phyloP scores from a whole-genome alignment of 2,888 invertebrate genomes.

The Actias luna region DNA sequence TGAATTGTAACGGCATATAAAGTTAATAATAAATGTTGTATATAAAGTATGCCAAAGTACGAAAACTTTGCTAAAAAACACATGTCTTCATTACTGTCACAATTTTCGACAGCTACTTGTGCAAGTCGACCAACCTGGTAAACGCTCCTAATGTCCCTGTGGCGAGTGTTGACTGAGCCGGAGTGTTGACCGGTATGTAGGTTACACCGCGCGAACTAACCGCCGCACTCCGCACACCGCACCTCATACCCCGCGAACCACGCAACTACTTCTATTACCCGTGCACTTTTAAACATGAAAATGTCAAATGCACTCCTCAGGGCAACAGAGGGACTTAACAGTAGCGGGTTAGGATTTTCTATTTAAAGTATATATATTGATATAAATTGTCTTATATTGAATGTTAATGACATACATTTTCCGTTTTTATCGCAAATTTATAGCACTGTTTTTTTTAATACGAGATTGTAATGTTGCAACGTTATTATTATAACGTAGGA shows the following conservation, averaged over 20 bases:
- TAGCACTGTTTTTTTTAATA: background rate
- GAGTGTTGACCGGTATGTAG: conserved; percentile 82
- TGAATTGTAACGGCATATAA: too few species aligned
- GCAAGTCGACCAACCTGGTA: conserved; percentile 55
- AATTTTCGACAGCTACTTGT: conserved; percentile 31
- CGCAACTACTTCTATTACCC: conserved; percentile 73
- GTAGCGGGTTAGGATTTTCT: conserved; percentile 3
- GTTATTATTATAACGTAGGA: background rate
- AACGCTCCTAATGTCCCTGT: conserved; percentile 78
- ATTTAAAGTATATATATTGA: background rate
- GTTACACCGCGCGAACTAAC: conserved; percentile 76
- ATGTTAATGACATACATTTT: conserved; percentile 1
- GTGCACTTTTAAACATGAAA: conserved; percentile 74
- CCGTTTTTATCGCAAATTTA: background rate
- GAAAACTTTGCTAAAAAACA: background rate
- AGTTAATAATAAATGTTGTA: too few species aligned
- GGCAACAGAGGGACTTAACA: conserved; percentile 17
- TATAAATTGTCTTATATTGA: background rate
- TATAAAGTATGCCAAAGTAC: background rate
- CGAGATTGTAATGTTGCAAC: background rate
- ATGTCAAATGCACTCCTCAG: conserved; percentile 64
- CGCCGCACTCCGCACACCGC: conserved; percentile 38
- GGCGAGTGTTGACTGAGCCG: conserved; percentile 82
- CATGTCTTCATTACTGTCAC: background rate
- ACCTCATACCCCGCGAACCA: conserved; percentile 40